A percentile compares a stretch with the other conserved stretches of the same genome.
phyloP scores from a whole-genome alignment of 2,113 vertebrate genomes.

The Ailuropoda melanoleuca region DNA sequence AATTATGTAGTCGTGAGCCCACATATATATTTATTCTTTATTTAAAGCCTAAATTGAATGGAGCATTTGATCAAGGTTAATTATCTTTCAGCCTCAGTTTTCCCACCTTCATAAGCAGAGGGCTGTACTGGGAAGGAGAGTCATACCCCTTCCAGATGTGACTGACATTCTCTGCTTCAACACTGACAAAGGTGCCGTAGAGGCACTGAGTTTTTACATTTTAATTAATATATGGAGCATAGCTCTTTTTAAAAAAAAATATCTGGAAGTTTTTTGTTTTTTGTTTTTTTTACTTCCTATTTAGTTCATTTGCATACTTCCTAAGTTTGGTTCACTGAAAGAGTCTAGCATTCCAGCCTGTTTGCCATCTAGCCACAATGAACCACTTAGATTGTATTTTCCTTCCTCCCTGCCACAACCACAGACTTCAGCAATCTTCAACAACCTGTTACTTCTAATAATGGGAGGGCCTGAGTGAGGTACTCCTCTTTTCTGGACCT shows the following conservation, averaged over 20 bases:
- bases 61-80: neutral
- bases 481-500: neutral
- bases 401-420: neutral
- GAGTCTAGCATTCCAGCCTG: neutral
- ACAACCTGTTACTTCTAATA: neutral
- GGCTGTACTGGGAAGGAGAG: neutral
- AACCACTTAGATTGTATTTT: neutral
- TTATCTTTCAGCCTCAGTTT: neutral
- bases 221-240: neutral
- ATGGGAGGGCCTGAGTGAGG: neutral
- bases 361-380: neutral
- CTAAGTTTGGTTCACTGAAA: neutral
- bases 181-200: neutral
- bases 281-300: neutral
- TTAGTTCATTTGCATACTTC: neutral
- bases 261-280: neutral
- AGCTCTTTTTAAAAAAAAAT: neutral
- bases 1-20: neutral
- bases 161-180: neutral
- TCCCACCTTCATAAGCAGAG: neutral
- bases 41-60: constrained; percentile 18
- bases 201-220: neutral
- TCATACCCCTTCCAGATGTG: neutral
- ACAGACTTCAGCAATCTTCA: neutral
- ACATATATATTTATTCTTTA: neutral